These are phyloP conservation scores for Chrysolina oricalcia DNA, from an alignment of 2,888 invertebrate genomes.

Conservation along the genomic window DNA sequence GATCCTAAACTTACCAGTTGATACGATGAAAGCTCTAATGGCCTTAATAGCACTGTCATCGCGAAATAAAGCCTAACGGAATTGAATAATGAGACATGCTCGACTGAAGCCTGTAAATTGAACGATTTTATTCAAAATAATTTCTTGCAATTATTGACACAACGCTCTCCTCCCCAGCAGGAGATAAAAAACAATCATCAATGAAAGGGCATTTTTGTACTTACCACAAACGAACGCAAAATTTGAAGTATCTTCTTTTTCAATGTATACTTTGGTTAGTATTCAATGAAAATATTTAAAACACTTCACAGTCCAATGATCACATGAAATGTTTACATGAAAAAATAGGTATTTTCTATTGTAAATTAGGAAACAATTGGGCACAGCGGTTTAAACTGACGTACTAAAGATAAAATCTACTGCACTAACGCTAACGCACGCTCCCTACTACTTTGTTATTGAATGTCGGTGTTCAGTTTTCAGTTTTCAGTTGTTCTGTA, in stretches of 20 bases:
- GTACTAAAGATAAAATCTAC: background rate
- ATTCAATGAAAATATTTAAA: background rate
- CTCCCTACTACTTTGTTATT: slow-evolving; percentile 11
- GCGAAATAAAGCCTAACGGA: too few species aligned
- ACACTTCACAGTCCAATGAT: background rate
- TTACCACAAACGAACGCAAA: background rate
- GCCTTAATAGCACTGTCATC: too few species aligned
- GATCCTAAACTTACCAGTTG: too few species aligned
- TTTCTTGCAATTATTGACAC: too few species aligned
- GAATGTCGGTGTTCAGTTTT: background rate
- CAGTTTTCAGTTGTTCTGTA: too few species aligned
- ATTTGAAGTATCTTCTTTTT: background rate
- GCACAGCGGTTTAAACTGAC: slow-evolving; percentile 14
- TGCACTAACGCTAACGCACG: background rate
- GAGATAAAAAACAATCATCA: too few species aligned
- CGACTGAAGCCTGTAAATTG: too few species aligned
- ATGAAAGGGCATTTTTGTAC: background rate
- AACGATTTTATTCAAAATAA: too few species aligned
- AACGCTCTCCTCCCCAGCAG: too few species aligned
- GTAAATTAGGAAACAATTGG: background rate
- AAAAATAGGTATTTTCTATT: background rate
- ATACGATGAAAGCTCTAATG: too few species aligned
- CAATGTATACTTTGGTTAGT: background rate
- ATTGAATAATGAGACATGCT: too few species aligned
- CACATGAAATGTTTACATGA: background rate